Base-by-base conservation (phyloP, 1,140 invertebrate genomes). In the Drosophila miranda region DNA sequence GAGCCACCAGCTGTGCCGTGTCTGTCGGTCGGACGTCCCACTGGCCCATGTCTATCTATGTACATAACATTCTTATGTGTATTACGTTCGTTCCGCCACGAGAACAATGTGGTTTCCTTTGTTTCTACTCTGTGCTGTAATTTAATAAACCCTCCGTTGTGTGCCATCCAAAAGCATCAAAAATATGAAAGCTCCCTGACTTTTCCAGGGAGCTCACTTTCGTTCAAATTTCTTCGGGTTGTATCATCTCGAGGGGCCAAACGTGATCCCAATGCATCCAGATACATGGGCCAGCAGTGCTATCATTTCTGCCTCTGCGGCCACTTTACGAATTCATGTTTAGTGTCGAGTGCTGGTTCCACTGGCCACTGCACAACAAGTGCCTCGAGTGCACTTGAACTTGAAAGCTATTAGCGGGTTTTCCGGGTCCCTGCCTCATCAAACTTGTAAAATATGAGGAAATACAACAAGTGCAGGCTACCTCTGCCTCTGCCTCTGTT, bases 331-430 rank as follows among this genome's bases (percentile, higher is more conserved):
- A 38, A 38, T 13, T 38, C 46, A 64, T 26, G 41, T 23, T 69
- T 41, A 23, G 16, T 56, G 43, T 68, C 16, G 38, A 9, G 13
- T 26, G 45, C 8, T 30, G 30, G 2, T 3, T 9, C 49, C 11
- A 19, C 28, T 11, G 13, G 43, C 58, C 44, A 30, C 44, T 58
- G 45, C 16, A 21, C 41, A 45, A 8, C 42, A 62, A 66, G 67
- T 62, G 67, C 60, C 69, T 73, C 53, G 74, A 70, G 73, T 68
- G 72, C 72, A 83, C 76, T 84, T 86, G 80, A 84, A 83, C 81
- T 80, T 86, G 76, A 86, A 62, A 72, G 56, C 60, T 55, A 78
- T 75, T 82, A 62, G 64, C 59, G 34, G 58, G 45, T 77, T 61
- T 81, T 63, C 42, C 64, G 52, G 64, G 69, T 43, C 49, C 46